These are phyloP conservation scores for Pachycephala philippinensis DNA, from an alignment of 2,113 vertebrate genomes.

Conservation along the genomic window DNA sequence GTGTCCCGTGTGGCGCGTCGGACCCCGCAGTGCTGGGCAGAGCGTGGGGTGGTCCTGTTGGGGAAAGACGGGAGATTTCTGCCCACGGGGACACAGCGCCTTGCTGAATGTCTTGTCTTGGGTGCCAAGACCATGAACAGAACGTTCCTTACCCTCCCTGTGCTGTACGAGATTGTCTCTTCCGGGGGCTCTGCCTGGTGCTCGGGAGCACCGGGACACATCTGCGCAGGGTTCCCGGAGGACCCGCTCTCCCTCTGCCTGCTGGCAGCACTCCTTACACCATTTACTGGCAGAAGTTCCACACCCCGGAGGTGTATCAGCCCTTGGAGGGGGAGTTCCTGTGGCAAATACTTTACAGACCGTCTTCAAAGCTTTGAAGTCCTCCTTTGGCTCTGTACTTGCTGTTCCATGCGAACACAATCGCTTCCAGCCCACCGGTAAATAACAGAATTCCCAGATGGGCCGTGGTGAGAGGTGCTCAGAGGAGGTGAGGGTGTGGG, in stretches of 20 bases:
- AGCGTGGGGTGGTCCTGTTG: not conserved
- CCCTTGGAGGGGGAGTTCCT: not conserved
- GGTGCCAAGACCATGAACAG: rapidly evolving
- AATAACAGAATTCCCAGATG: not conserved
- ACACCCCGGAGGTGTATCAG: rapidly evolving
- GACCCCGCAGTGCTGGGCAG: rapidly evolving
- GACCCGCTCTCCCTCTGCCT: not conserved
- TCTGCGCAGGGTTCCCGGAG: rapidly evolving
- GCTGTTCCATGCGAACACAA: not conserved
- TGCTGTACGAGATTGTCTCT: not conserved
- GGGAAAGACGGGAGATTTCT: not conserved
- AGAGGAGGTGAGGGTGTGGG: not conserved
- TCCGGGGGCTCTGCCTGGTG: not conserved
- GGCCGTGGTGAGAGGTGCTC: not conserved
- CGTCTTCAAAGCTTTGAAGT: not conserved
- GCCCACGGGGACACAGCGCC: rapidly evolving
- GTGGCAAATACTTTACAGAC: not conserved
- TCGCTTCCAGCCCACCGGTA: not conserved
- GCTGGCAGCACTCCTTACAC: not conserved
- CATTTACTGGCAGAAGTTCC: not conserved
- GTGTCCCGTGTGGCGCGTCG: rapidly evolving
- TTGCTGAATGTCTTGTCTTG: rapidly evolving
- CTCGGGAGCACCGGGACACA: not conserved
- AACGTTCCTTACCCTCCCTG: rapidly evolving
- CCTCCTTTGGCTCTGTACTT: not conserved